These are phyloP conservation scores for Drosophila triauraria DNA, from an alignment of 1,140 invertebrate species.

Conservation along the genomic window DNA sequence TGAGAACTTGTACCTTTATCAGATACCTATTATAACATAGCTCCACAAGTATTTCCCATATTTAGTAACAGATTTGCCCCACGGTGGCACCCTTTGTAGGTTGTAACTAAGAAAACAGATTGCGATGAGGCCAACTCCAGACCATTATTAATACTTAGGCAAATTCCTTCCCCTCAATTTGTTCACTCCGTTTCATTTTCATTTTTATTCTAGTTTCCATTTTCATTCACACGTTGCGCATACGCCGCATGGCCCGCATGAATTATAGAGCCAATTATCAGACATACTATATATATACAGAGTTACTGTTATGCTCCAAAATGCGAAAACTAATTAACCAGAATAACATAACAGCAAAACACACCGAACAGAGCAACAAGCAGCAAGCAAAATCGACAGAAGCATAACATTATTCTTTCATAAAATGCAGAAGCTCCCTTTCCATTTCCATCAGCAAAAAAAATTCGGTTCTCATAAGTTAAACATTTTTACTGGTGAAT, in stretches of 20 bases:
- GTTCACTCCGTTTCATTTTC: too few species aligned
- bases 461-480: slow-evolving; percentile 13
- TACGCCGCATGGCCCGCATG: too few species aligned
- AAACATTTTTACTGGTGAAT: slow-evolving; percentile 12
- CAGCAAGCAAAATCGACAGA: slow-evolving; percentile 2
- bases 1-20: too few species aligned
- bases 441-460: background rate
- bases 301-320: slow-evolving; percentile 28
- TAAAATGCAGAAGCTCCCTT: slow-evolving; percentile 12
- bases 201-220: too few species aligned
- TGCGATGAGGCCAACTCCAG: slow-evolving; percentile 32
- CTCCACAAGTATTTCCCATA: background rate
- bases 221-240: too few species aligned
- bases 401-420: slow-evolving; percentile 18
- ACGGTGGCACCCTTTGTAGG: slow-evolving; percentile 8
- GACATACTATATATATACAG: too few species aligned
- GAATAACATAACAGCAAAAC: slow-evolving; percentile 31
- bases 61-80: background rate
- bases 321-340: slow-evolving; percentile 44
- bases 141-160: slow-evolving; percentile 47
- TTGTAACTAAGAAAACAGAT: slow-evolving; percentile 36
- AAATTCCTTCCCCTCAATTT: background rate
- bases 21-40: background rate
- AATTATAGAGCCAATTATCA: too few species aligned
- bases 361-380: background rate